Evolutionary conservation across 1,140 invertebrate genomes (phyloP).

Genomic region (Bicyclus anynana): DNA sequence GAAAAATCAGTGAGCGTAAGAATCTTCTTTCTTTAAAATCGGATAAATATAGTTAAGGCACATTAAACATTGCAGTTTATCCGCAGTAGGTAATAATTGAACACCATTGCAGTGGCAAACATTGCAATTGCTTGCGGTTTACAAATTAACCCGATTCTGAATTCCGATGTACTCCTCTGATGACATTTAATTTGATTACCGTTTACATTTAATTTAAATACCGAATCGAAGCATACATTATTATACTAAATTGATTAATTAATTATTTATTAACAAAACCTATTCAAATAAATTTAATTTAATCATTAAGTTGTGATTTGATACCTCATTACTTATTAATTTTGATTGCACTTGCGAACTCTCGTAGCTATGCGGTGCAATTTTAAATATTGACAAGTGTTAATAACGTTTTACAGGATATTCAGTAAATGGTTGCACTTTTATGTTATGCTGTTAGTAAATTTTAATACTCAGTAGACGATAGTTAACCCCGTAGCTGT

Average conservation of each 20-base stretch:
- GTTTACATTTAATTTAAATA: slow-evolving; percentile 14
- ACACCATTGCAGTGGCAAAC: slow-evolving; percentile 4
- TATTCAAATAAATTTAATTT: neutral
- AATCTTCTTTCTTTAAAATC: too few species aligned
- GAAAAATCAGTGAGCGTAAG: too few species aligned
- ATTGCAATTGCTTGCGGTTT: slow-evolving; percentile 9
- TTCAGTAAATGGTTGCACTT: too few species aligned
- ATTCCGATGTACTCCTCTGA: slow-evolving; percentile 4
- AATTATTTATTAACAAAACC: neutral
- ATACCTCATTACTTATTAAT: neutral
- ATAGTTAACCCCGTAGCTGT: too few species aligned
- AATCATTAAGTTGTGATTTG: neutral
- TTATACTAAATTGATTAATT: slow-evolving; percentile 16
- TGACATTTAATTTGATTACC: slow-evolving; percentile 17
- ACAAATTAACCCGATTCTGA: slow-evolving; percentile 12
- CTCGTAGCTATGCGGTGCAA: neutral
- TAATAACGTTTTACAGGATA: too few species aligned
- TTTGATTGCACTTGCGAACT: neutral
- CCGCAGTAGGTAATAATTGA: neutral
- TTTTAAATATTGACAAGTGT: too few species aligned
- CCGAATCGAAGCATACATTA: slow-evolving; percentile 17
- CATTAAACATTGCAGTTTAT: neutral
- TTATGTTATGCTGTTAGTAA: too few species aligned
- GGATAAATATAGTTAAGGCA: neutral
- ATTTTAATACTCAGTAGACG: too few species aligned